phyloP scores from a whole-genome alignment of 2,797 vertebrate species.

The Acanthurus lineatus region DNA sequence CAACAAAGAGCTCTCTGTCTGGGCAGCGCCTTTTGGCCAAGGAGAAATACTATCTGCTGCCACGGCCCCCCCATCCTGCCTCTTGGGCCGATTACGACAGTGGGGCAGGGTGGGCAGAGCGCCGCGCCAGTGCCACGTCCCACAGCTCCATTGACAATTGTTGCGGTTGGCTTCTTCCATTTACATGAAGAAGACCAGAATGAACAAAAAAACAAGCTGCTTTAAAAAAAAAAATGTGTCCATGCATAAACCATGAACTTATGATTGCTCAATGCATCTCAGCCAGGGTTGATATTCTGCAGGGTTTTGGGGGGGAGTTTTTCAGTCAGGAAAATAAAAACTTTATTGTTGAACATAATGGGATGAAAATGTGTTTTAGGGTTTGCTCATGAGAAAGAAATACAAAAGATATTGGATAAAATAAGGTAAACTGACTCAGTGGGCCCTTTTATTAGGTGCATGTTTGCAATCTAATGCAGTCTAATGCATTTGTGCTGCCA shows the following conservation, averaged over 20 bases:
- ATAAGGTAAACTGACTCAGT: background rate
- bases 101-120: constrained; percentile 66
- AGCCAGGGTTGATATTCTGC: background rate
- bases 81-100: constrained; percentile 79
- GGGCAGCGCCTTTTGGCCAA: constrained; percentile 78
- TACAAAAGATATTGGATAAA: background rate
- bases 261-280: background rate
- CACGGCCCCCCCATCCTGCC: constrained; percentile 77
- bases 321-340: background rate
- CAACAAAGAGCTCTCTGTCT: constrained; percentile 86
- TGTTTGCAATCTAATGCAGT: background rate
- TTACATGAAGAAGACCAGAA: constrained; percentile 34
- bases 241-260: constrained; percentile 1
- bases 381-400: background rate
- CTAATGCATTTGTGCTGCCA: background rate
- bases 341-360: background rate
- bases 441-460: background rate
- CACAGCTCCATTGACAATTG: constrained; percentile 61
- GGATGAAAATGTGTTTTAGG: no score
- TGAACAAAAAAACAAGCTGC: constrained; percentile 15
- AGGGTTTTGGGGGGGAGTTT: background rate
- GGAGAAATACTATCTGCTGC: constrained; percentile 83
- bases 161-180: constrained; percentile 49
- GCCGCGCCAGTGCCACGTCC: constrained; percentile 56
- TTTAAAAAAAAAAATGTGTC: background rate